phyloP scores from a whole-genome alignment of 92 coral and sea anemone genomes.

The Palythoa heliodiscus region DNA sequence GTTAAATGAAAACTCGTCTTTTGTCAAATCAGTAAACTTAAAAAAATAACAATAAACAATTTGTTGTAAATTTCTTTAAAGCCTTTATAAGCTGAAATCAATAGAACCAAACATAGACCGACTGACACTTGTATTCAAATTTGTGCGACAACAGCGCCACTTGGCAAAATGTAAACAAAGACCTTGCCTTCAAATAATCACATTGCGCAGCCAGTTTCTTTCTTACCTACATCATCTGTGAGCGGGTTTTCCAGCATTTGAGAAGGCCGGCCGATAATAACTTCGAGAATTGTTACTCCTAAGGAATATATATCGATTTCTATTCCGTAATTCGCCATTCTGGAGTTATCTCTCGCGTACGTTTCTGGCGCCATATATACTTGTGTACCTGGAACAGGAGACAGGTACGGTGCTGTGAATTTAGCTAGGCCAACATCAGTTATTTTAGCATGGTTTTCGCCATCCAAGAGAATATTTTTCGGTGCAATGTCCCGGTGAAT shows the following conservation, averaged over 20 bases:
- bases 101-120: too few relatives aligned
- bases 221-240: conserved; percentile 52
- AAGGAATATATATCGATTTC: conserved; percentile 67
- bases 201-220: not conserved
- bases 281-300: conserved; percentile 65
- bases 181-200: too few relatives aligned
- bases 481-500: conserved; percentile 70
- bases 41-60: not conserved
- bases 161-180: too few relatives aligned
- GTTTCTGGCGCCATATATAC: conserved; percentile 72
- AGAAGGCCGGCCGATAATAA: conserved; percentile 43
- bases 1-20: not conserved
- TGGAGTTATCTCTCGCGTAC: not conserved
- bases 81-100: not conserved
- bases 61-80: not conserved
- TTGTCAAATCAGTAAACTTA: not conserved
- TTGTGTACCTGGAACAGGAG: conserved; percentile 73
- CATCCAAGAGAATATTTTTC: conserved; percentile 57
- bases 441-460: conserved; percentile 54
- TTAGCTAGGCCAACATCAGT: conserved; percentile 66
- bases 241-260: conserved; percentile 56
- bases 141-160: too few relatives aligned
- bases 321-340: conserved; percentile 45
- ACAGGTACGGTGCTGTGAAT: conserved; percentile 6
- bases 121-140: too few relatives aligned